Evolutionary conservation across 2,888 invertebrate genomes (phyloP), one percentile per base, ranked within the genome.

Genomic region (Idaea aversata): DNA sequence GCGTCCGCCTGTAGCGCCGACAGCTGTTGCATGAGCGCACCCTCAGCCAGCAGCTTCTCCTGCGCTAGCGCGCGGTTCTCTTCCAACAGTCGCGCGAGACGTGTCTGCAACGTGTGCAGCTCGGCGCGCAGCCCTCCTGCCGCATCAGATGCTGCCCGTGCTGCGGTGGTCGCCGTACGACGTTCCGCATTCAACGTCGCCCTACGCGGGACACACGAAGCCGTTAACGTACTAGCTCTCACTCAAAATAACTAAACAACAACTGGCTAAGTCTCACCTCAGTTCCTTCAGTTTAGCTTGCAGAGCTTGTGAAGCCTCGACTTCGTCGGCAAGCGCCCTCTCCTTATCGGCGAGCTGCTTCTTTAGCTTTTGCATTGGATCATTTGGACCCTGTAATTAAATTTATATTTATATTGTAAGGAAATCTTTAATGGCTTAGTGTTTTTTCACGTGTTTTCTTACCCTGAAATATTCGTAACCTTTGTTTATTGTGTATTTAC

Each of bases 261-360:
- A 34, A 38, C 13, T 34, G 58, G 36, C 25, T 25, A 25, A 25
- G 25, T 25, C 62, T 67, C 67, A 93, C 78, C 97, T 95, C 15
- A 98, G 84, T 77, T 98, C 97, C 75, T 96, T 96, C 61, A 98
- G 82, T 85, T 97, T 97, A 57, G 94, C 95, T 77, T 97, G 97
- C 13, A 96, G 94, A 5, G 96, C 96, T 75, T 95, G 93, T 1
- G 96, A 95, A 0, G 96, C 95, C 77, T 97, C 96, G 72, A 96
- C 94, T 80, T 97, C 96, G 71, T 97, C 97, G 3, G 93, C 86
- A 5, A 97, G 86, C 0, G 95, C 94, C 75, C 96, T 96, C 75
- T 97, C 98, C 79, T 97, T 97, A 74, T 98, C 98, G 34, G 97
- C 96, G 36, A 98, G 90, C 85, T 98, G 98, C 76, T 97, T 98